Evolutionary conservation across 2,888 invertebrate species (phyloP), one percentile per base, ranked within the genome.

Genomic region (Acronicta aceris): DNA sequence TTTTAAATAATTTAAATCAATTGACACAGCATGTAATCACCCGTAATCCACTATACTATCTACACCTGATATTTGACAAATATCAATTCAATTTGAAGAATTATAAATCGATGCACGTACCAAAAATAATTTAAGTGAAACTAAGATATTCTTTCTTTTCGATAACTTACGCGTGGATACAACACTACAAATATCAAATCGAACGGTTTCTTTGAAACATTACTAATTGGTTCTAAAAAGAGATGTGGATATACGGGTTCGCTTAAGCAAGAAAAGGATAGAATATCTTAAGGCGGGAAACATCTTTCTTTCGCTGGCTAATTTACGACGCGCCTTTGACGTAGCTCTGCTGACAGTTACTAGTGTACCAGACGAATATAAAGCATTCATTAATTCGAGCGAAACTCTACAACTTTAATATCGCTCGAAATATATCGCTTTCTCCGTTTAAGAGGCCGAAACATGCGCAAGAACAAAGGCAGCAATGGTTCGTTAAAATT

Each of bases 401-500:
- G 79, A 73, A 79, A 84, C 85, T 84, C 81, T 69, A 67, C 65
- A 69, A 79, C 81, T 85, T 83, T 83, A 82, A 83, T 84, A 82
- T 76, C 79, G 73, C 76, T 81, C 72, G 54, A 81, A 81, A 89
- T 89, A 88, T 85, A 91, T 89, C 76, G 84, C 83, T 82, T 76
- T 73, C 78, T 80, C 65, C 74, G 82, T 87, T 81, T 75, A 74
- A 81, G 72, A 71, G 54, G 59, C 58, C 60, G 54, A 65, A 54
- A 69, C 69, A 78, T 77, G 59, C 50, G 45, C 47, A 45, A 84
- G 77, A 92, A 92, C 92, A 93, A 92, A 94, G 91, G 81, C 66
- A 68, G 84, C 84, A 86, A 92, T 90, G 93, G 89, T 85, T 92
- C 91, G 89, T 89, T 93, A 89, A 91, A 79, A 81, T 80, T 62